Conservation (phyloP, 2,888 invertebrate species). For the Allolobophora icterica region DNA sequence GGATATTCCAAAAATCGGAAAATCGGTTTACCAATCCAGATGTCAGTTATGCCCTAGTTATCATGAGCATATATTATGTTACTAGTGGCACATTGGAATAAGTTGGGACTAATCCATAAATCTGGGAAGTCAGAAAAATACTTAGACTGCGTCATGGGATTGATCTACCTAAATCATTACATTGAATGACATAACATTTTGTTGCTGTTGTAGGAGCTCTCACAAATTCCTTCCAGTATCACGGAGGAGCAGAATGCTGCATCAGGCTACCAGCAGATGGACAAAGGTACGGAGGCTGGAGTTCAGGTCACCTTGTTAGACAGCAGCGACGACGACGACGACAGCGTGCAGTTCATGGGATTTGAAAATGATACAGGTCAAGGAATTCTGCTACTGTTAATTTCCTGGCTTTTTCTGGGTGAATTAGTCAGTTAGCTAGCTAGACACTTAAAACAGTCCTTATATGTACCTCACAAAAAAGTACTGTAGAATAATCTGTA, state of each 20-base stretch:
- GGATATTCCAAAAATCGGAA: too few relatives aligned
- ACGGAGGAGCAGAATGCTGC: not conserved
- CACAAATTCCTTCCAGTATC: slow-evolving; percentile 17
- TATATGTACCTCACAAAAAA: too few relatives aligned
- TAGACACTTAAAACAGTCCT: too few relatives aligned
- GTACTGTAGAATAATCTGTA: too few relatives aligned
- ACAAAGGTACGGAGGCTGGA: not conserved
- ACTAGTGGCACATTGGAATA: not conserved
- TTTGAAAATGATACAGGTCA: not conserved
- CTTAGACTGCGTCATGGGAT: not conserved
- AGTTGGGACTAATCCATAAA: not conserved
- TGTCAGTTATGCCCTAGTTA: too few relatives aligned
- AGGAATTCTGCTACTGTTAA: too few relatives aligned
- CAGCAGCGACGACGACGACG: not conserved
- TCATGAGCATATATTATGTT: not conserved
- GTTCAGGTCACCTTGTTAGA: not conserved
- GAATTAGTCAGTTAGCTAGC: too few relatives aligned
- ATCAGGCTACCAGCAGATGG: not conserved
- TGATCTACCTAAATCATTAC: not conserved
- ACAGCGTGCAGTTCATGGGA: slow-evolving; percentile 22
- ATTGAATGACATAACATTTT: not conserved
- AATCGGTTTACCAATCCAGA: too few relatives aligned
- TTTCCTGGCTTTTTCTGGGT: too few relatives aligned
- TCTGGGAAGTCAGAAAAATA: not conserved
- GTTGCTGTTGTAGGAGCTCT: not conserved